Conservation (phyloP, 2,888 invertebrate species). For the Meliscaeva auricollis region DNA sequence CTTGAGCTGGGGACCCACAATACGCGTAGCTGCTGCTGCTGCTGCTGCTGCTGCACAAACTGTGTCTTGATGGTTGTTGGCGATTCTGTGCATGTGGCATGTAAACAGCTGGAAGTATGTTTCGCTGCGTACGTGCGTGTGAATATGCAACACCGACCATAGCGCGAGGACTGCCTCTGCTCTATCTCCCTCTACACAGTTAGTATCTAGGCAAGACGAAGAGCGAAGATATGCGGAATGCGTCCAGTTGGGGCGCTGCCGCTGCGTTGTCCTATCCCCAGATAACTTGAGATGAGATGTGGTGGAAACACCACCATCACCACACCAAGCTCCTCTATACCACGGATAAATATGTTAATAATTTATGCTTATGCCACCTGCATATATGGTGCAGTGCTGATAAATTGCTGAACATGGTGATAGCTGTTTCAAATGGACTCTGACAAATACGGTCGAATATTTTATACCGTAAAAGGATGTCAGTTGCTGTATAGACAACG, state of each 20-base stretch:
- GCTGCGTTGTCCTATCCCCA: constrained; percentile 25
- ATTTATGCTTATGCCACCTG: constrained; percentile 78
- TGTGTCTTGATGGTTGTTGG: constrained; percentile 39
- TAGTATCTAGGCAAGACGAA: not conserved
- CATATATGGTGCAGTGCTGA: constrained; percentile 77
- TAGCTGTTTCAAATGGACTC: constrained; percentile 77
- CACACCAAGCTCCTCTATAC: constrained; percentile 32
- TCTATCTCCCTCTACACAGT: not conserved
- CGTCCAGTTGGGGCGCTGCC: constrained; percentile 31
- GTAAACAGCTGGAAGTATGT: constrained; percentile 75
- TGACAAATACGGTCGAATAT: constrained; percentile 78
- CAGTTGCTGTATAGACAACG: constrained; percentile 18
- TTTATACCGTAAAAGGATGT: constrained; percentile 73
- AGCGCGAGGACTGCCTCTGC: constrained; percentile 19
- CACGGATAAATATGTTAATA: constrained; percentile 75
- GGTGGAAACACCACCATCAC: constrained; percentile 47
- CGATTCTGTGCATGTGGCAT: constrained; percentile 68
- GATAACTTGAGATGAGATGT: constrained; percentile 35
- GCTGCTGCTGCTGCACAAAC: not conserved
- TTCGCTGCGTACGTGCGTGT: constrained; percentile 73
- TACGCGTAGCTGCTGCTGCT: not conserved
- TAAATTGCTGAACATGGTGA: constrained; percentile 78
- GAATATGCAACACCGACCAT: constrained; percentile 67
- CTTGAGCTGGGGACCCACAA: constrained; percentile 5
- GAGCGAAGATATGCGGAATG: constrained; percentile 5